Evolutionary conservation across 2,888 invertebrate genomes (phyloP).

Genomic region (Carterocephalus palaemon): DNA sequence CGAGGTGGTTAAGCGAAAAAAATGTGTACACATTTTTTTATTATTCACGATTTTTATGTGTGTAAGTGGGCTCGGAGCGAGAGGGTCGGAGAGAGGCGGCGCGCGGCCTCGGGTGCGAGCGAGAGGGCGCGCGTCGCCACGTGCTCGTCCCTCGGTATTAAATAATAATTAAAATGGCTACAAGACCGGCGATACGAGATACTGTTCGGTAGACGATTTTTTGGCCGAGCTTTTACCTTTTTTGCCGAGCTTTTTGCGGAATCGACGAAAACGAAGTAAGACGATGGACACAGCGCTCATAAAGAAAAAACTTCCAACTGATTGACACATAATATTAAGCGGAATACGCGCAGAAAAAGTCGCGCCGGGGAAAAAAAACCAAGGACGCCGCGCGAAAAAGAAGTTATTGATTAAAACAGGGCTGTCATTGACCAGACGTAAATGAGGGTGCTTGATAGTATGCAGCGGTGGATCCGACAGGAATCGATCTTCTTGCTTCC

Average conservation of each 20-base stretch:
- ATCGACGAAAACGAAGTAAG: slow-evolving; percentile 60
- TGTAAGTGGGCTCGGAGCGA: slow-evolving; percentile 76
- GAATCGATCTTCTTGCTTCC: slow-evolving; percentile 51
- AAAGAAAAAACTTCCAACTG: slow-evolving; percentile 50
- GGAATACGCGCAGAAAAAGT: slow-evolving; percentile 75
- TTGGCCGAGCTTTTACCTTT: slow-evolving; percentile 73
- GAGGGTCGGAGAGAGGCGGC: slow-evolving; percentile 47
- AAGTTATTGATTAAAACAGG: slow-evolving; percentile 78
- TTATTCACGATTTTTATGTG: slow-evolving; percentile 79
- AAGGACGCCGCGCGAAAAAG: slow-evolving; percentile 77
- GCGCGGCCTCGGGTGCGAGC: slow-evolving; percentile 41
- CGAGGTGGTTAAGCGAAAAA: slow-evolving; percentile 75
- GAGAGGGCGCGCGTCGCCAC: slow-evolving; percentile 66
- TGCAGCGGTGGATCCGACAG: slow-evolving; percentile 61
- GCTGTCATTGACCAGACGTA: slow-evolving; percentile 78
- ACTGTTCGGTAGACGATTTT: slow-evolving; percentile 76
- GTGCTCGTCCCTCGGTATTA: slow-evolving; percentile 78
- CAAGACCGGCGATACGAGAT: slow-evolving; percentile 74
- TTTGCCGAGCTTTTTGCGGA: slow-evolving; percentile 71
- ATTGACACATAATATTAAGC: slow-evolving; percentile 70
- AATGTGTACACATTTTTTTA: slow-evolving; percentile 80
- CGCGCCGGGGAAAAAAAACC: slow-evolving; percentile 76
- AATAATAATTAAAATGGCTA: slow-evolving; percentile 80
- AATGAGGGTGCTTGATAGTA: slow-evolving; percentile 78
- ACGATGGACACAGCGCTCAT: slow-evolving; percentile 39